Percentiles rank a stretch among this genome's conserved stretches.
Conservation (phyloP, 2,113 vertebrate species). For the Columba livia region DNA sequence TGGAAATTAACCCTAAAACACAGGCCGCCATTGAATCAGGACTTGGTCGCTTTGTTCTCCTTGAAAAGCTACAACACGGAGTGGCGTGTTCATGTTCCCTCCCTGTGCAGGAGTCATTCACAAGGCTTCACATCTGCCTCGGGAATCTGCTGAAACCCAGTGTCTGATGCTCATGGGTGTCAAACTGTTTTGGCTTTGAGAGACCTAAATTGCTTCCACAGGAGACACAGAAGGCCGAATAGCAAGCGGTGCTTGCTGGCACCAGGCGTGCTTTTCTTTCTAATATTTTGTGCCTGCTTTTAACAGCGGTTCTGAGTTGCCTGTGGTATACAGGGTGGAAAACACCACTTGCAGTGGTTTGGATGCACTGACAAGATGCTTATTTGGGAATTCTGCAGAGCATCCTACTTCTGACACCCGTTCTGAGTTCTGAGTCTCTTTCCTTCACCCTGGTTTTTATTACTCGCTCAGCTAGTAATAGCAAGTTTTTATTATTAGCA, state of each 20-base stretch:
- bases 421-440: neutral
- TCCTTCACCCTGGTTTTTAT: constrained; percentile 2
- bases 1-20: neutral
- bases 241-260: neutral
- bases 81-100: neutral
- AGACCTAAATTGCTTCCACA: neutral
- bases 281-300: neutral
- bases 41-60: neutral
- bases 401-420: neutral
- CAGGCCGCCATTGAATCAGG: neutral
- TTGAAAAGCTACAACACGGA: neutral
- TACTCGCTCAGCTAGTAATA: constrained; percentile 27
- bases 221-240: neutral
- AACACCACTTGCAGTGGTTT: neutral
- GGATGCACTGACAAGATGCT: neutral
- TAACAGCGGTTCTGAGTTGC: neutral
- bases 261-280: neutral
- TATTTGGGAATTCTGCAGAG: neutral
- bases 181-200: neutral
- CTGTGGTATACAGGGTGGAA: neutral
- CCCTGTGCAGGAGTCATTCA: neutral
- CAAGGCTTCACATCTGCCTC: neutral
- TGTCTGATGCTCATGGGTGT: neutral
- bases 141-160: neutral
- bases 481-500: neutral